phyloP scores from a whole-genome alignment of 2,797 vertebrate genomes.

The Siniperca undulata region DNA sequence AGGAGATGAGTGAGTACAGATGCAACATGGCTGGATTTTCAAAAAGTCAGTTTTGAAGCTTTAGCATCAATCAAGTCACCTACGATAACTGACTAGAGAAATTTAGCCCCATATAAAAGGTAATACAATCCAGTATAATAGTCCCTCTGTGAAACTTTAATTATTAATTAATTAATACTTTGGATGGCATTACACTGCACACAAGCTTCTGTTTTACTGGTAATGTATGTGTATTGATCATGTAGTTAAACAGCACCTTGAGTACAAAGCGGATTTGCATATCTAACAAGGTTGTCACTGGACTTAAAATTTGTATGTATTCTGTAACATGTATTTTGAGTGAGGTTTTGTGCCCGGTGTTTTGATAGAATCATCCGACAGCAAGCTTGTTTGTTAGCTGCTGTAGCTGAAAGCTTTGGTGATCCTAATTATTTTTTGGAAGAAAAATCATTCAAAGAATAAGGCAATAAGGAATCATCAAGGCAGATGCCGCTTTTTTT shows the following conservation, averaged over 20 bases:
- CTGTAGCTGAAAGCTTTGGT: background rate
- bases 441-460: background rate
- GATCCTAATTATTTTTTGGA: background rate
- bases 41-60: background rate
- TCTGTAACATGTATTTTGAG: background rate
- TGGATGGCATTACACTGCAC: background rate
- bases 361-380: background rate
- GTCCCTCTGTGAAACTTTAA: background rate
- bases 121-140: background rate
- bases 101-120: background rate
- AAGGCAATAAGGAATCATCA: background rate
- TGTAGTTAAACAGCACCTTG: background rate
- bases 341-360: background rate
- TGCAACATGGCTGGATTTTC: background rate
- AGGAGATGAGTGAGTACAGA: conserved; percentile 93
- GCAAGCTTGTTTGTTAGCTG: background rate
- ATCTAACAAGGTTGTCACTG: background rate
- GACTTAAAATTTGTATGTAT: background rate
- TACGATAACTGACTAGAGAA: background rate
- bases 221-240: background rate
- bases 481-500: conserved; percentile 14
- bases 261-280: background rate
- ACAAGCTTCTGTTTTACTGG: background rate
- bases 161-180: too few relatives aligned
- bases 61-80: background rate